These are phyloP conservation scores for Porites divaricata DNA, from an alignment of 92 coral and sea anemone species.

Conservation along the genomic window DNA sequence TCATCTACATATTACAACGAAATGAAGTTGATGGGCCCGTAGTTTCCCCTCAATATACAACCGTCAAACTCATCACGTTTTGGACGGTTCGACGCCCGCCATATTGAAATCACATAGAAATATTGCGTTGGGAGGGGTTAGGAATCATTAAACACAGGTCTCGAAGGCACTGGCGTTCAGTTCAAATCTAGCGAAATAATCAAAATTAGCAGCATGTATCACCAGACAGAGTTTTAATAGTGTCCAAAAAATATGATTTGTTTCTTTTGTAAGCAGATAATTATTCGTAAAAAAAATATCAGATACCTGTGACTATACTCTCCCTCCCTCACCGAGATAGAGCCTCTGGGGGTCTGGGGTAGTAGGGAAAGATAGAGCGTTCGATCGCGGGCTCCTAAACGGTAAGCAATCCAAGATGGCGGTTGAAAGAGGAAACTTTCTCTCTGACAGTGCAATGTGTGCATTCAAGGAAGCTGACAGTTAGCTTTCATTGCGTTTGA, in stretches of 20 bases:
- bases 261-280: too few relatives aligned
- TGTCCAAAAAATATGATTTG: too few relatives aligned
- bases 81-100: constrained; percentile 36
- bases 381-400: constrained; percentile 61
- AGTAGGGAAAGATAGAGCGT: not conserved
- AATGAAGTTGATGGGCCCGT: not conserved
- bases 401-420: constrained; percentile 49
- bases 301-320: too few relatives aligned
- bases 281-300: too few relatives aligned
- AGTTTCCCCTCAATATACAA: not conserved
- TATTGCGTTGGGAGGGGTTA: constrained; percentile 37
- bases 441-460: not conserved
- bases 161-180: not conserved
- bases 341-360: not conserved
- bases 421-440: constrained; percentile 1
- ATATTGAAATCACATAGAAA: constrained; percentile 27
- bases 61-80: too few relatives aligned
- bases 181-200: too few relatives aligned
- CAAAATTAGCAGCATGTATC: too few relatives aligned
- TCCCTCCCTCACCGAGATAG: too few relatives aligned
- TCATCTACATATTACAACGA: not conserved
- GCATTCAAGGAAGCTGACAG: not conserved
- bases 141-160: not conserved
- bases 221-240: too few relatives aligned
- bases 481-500: not conserved